phyloP scores from a whole-genome alignment of 2,113 vertebrate genomes.

The Gobiocypris rarus region DNA sequence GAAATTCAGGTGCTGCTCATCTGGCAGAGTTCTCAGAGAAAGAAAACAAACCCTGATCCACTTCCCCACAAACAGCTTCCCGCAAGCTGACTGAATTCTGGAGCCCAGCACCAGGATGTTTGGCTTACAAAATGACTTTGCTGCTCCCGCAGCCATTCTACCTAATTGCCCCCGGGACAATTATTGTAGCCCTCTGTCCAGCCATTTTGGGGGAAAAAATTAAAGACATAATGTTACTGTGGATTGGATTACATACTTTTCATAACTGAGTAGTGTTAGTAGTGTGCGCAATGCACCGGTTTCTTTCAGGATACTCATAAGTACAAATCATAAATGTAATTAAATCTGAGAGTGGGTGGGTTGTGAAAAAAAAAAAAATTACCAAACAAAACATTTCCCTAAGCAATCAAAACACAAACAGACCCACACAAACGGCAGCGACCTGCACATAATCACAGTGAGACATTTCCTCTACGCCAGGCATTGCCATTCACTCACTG shows the following conservation, averaged over 20 bases:
- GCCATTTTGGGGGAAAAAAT: constrained; percentile 66
- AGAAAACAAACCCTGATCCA: constrained; percentile 73
- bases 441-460: constrained; percentile 66
- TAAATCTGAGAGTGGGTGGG: constrained; percentile 49
- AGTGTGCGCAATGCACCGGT: neutral
- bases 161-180: constrained; percentile 77
- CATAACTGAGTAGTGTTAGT: neutral
- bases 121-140: constrained; percentile 80
- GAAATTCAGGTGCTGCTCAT: constrained; percentile 76
- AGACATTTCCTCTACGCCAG: constrained; percentile 57
- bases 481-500: constrained; percentile 60
- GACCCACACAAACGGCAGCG: constrained; percentile 64
- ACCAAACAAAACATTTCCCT: constrained; percentile 75
- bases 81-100: constrained; percentile 42
- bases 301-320: constrained; percentile 30
- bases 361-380: constrained; percentile 58
- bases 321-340: constrained; percentile 42
- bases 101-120: constrained; percentile 78
- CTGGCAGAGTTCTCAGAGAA: constrained; percentile 73
- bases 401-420: constrained; percentile 76
- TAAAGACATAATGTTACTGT: constrained; percentile 65
- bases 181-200: constrained; percentile 70
- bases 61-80: constrained; percentile 68
- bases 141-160: constrained; percentile 69
- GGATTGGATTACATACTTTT: neutral